Evolutionary conservation across 2,797 vertebrate species (phyloP).

Genomic region (Phoebastria nigripes): DNA sequence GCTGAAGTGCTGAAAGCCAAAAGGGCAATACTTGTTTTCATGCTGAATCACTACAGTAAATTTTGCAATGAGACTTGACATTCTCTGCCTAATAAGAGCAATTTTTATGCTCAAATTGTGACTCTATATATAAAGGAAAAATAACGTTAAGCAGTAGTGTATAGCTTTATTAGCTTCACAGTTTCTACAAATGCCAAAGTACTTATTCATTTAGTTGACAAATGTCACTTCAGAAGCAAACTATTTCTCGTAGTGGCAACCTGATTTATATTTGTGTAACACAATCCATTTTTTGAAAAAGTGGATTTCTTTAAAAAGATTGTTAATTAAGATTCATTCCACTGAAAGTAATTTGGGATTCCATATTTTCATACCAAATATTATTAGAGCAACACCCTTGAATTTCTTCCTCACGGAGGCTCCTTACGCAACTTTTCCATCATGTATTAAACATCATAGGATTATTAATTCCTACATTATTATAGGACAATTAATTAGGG

Average conservation of each 20-base stretch:
- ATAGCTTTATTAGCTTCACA: neutral
- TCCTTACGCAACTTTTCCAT: neutral
- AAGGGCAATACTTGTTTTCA: slow-evolving; percentile 44
- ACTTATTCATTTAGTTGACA: slow-evolving; percentile 19
- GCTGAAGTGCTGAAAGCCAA: neutral
- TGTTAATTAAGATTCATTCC: neutral
- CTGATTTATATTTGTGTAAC: neutral
- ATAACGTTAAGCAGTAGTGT: neutral
- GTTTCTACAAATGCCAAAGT: slow-evolving; percentile 34
- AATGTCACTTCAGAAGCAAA: slow-evolving; percentile 23
- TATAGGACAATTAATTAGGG: neutral
- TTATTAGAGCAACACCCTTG: neutral
- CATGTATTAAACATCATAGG: neutral
- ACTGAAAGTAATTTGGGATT: neutral
- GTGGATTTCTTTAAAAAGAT: neutral
- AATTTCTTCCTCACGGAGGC: neutral
- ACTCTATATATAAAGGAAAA: slow-evolving; percentile 46
- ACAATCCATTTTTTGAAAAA: neutral
- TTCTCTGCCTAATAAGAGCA: slow-evolving; percentile 59
- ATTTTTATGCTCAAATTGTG: slow-evolving; percentile 67
- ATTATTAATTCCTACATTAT: neutral
- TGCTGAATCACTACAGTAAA: slow-evolving; percentile 64
- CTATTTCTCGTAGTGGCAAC: neutral
- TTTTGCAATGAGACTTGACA: slow-evolving; percentile 71
- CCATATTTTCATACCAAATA: neutral